Evolutionary conservation across 2,113 vertebrate genomes (phyloP).

Genomic region (Otocyon megalotis): DNA sequence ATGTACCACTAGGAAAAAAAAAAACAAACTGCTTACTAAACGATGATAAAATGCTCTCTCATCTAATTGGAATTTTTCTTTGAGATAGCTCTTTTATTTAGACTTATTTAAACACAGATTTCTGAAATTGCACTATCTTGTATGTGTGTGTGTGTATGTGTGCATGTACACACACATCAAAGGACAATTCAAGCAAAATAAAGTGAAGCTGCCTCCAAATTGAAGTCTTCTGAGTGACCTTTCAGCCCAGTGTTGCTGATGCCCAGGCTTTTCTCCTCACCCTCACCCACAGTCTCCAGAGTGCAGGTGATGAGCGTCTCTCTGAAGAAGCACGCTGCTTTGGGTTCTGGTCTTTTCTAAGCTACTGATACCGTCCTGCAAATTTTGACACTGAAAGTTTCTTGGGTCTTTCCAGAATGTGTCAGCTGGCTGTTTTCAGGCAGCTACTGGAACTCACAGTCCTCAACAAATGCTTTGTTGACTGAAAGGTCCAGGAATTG

Average conservation of each 20-base stretch:
- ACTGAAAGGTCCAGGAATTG: neutral
- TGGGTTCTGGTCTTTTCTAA: neutral
- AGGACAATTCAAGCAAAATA: neutral
- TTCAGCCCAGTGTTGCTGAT: neutral
- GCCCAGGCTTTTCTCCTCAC: neutral
- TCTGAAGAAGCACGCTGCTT: neutral
- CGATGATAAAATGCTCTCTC: neutral
- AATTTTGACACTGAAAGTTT: neutral
- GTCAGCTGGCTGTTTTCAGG: neutral
- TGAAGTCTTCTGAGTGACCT: neutral
- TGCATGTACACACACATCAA: rapidly evolving
- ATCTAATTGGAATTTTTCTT: neutral
- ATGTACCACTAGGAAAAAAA: neutral
- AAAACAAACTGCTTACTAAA: neutral
- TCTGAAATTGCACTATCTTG: neutral
- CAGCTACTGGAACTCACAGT: neutral
- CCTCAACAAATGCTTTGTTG: neutral
- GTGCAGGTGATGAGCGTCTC: neutral
- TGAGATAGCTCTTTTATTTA: slow-evolving; percentile 39
- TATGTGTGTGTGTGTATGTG: neutral
- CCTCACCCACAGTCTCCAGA: neutral
- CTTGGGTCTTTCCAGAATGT: neutral
- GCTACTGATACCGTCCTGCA: neutral
- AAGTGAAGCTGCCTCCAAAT: neutral
- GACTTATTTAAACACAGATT: neutral